A percentile compares a stretch with the other conserved stretches of the same genome.
Conservation (phyloP, 2,113 vertebrate genomes). For the Odontophorus gujanensis region DNA sequence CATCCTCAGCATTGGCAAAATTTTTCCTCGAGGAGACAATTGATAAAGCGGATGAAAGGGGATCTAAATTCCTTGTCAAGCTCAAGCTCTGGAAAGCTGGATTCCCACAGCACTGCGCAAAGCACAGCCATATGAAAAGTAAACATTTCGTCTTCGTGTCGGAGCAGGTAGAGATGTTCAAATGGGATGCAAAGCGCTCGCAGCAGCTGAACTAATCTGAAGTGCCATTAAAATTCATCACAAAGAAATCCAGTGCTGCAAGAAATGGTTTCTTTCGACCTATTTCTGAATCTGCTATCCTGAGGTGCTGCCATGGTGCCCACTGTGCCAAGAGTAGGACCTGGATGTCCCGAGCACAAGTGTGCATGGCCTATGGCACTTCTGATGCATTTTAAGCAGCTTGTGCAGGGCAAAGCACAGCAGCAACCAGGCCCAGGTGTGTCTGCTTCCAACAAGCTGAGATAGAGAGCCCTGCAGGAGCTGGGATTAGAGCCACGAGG, state of each 20-base stretch:
- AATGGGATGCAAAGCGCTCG: neutral
- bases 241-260: neutral
- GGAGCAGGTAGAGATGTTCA: neutral
- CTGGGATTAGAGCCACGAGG: neutral
- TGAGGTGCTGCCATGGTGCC: neutral
- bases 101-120: neutral
- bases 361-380: fast-evolving
- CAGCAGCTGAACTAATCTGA: neutral
- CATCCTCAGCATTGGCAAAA: fast-evolving
- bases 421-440: neutral
- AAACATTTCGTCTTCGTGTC: constrained; percentile 13
- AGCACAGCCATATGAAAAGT: constrained; percentile 8
- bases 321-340: neutral
- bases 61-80: constrained; percentile 13
- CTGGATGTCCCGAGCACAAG: neutral
- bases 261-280: neutral
- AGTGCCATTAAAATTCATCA: constrained; percentile 44
- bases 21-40: neutral
- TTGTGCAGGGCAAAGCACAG: neutral
- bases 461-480: neutral
- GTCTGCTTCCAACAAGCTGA: neutral
- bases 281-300: neutral
- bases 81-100: constrained; percentile 8
- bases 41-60: neutral
- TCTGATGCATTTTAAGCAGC: neutral